Evolutionary conservation across 2,888 invertebrate species (phyloP).

Genomic region (Caenorhabditis sulstoni): DNA sequence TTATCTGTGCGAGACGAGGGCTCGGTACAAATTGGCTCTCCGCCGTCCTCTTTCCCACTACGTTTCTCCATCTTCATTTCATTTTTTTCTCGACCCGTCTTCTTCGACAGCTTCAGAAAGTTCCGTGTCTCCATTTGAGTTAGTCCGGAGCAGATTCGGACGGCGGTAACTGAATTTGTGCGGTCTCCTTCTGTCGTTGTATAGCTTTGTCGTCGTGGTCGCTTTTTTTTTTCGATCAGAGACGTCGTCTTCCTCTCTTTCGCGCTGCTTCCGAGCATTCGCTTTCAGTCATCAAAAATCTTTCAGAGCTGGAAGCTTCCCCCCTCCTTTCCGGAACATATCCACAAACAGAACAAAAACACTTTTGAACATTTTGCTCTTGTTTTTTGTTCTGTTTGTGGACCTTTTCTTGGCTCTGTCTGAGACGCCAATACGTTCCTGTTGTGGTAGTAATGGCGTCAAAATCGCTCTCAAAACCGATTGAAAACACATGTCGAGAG

Average conservation of each 20-base stretch:
- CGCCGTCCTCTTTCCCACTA: constrained; percentile 9
- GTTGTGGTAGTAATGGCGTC: not conserved
- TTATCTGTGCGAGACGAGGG: constrained; percentile 16
- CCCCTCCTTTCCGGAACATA: constrained; percentile 2
- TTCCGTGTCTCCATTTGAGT: constrained; percentile 32
- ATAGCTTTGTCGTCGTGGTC: constrained; percentile 26
- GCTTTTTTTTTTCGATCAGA: constrained; percentile 28
- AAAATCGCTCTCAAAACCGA: constrained; percentile 1
- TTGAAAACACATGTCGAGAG: constrained; percentile 18
- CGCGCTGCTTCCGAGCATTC: constrained; percentile 1
- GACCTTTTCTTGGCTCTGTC: constrained; percentile 5
- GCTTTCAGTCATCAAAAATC: constrained; percentile 19
- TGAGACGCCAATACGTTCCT: constrained; percentile 15
- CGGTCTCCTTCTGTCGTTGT: constrained; percentile 22
- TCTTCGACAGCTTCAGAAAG: constrained; percentile 28
- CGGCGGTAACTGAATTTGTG: constrained; percentile 54
- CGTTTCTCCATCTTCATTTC: constrained; percentile 24
- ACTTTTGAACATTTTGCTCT: constrained; percentile 44
- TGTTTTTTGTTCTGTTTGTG: constrained; percentile 41
- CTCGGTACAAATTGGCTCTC: constrained; percentile 21
- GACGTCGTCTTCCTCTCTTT: constrained; percentile 18
- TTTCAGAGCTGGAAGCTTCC: not conserved
- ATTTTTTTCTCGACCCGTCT: not conserved
- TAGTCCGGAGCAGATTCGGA: constrained; percentile 45
- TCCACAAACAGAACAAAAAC: constrained; percentile 13